Conservation (phyloP, 64 coral and sea anemone species). For the Actinia tenebrosa region DNA sequence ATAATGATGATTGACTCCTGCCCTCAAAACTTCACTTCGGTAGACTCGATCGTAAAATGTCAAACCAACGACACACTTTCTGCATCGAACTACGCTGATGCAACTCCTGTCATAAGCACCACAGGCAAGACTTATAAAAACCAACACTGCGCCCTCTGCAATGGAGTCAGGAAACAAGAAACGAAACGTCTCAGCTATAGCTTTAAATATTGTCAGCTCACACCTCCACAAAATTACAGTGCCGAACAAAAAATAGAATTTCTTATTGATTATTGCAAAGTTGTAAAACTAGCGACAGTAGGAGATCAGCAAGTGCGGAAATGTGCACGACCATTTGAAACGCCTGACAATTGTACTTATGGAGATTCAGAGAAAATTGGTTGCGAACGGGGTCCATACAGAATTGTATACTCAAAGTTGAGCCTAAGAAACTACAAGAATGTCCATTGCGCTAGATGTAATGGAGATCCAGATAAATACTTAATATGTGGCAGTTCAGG, state of each 20-base stretch:
- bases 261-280: neutral
- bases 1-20: neutral
- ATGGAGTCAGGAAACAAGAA: neutral
- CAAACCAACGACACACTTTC: neutral
- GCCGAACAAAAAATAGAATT: neutral
- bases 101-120: neutral
- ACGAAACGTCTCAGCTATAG: neutral
- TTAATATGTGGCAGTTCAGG: neutral
- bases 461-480: neutral
- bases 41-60: neutral
- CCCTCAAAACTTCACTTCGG: neutral
- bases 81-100: neutral
- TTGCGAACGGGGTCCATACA: neutral
- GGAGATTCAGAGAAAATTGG: neutral
- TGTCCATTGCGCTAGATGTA: neutral
- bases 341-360: neutral
- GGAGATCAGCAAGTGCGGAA: neutral
- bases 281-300: neutral
- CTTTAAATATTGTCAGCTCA: neutral
- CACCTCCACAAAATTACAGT: neutral
- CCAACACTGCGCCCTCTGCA: neutral
- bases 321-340: neutral
- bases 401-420: neutral
- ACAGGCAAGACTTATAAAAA: neutral
- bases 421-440: neutral